These are phyloP conservation scores for Carabus problematicus DNA, from an alignment of 2,888 invertebrate species.

Conservation along the genomic window DNA sequence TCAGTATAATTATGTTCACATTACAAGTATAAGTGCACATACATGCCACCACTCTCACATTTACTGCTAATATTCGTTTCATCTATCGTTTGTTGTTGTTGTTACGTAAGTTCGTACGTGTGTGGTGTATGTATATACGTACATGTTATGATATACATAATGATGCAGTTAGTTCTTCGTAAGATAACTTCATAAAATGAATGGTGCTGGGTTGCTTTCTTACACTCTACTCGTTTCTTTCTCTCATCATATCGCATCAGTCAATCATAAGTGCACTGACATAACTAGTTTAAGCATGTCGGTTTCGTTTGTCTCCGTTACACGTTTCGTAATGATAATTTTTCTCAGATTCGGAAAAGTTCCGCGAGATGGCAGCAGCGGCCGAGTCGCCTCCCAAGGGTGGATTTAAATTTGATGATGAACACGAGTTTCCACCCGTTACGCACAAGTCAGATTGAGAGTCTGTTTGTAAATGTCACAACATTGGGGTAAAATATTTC, in stretches of 20 bases:
- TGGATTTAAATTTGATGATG: conserved; percentile 79
- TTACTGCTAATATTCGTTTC: too few species aligned
- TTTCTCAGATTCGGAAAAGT: conserved; percentile 73
- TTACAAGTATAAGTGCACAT: conserved; percentile 24
- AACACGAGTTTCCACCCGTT: conserved; percentile 84
- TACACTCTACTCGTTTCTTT: conserved; percentile 12
- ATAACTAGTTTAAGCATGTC: neutral
- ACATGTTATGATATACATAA: too few species aligned
- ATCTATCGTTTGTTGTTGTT: too few species aligned
- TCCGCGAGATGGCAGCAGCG: conserved; percentile 76
- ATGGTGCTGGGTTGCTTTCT: conserved; percentile 19
- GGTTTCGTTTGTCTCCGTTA: conserved; percentile 22
- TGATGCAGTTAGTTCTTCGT: neutral
- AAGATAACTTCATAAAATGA: conserved; percentile 9
- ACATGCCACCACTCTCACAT: conserved; percentile 17
- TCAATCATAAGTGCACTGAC: neutral
- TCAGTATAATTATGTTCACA: conserved; percentile 58
- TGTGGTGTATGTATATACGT: too few species aligned
- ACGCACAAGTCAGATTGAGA: conserved; percentile 66
- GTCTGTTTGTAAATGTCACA: conserved; percentile 36
- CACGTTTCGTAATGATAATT: conserved; percentile 45
- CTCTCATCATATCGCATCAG: too few species aligned
- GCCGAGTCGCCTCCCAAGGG: conserved; percentile 73
- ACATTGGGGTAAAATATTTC: conserved; percentile 21
- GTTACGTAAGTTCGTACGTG: too few species aligned